phyloP scores from a whole-genome alignment of 2,888 invertebrate genomes.

The Halictus quadricinctus region DNA sequence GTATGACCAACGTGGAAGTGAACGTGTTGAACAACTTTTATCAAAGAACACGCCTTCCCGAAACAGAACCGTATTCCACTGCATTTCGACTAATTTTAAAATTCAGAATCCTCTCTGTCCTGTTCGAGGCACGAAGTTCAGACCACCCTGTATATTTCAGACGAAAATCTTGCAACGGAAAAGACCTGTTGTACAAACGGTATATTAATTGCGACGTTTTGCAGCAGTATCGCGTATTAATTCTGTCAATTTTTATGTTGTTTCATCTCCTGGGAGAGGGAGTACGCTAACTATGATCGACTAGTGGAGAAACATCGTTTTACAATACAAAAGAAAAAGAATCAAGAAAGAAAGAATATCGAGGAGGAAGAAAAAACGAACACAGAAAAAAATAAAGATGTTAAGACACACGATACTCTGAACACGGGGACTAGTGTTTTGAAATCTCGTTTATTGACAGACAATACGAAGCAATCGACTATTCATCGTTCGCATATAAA shows the following conservation, averaged over 20 bases:
- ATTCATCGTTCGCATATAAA: conserved; percentile 59
- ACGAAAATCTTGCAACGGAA: conserved; percentile 41
- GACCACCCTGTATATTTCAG: conserved; percentile 8
- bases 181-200: conserved; percentile 2
- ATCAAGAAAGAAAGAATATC: not conserved
- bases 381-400: not conserved
- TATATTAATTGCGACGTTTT: conserved; percentile 20
- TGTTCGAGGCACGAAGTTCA: not conserved
- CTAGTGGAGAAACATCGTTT: not conserved
- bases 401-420: not conserved
- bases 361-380: not conserved
- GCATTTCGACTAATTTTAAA: not conserved
- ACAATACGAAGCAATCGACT: conserved; percentile 58
- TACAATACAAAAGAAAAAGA: not conserved
- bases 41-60: too few relatives aligned
- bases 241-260: conserved; percentile 42
- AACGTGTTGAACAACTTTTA: not conserved
- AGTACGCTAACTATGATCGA: not conserved
- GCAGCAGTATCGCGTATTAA: conserved; percentile 51
- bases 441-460: conserved; percentile 58
- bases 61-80: not conserved
- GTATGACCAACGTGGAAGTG: too few relatives aligned
- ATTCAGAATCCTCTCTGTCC: not conserved
- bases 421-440: conserved; percentile 43
- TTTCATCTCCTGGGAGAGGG: not conserved